phyloP scores from a whole-genome alignment of 2,113 vertebrate genomes.

The Ovis canadensis region DNA sequence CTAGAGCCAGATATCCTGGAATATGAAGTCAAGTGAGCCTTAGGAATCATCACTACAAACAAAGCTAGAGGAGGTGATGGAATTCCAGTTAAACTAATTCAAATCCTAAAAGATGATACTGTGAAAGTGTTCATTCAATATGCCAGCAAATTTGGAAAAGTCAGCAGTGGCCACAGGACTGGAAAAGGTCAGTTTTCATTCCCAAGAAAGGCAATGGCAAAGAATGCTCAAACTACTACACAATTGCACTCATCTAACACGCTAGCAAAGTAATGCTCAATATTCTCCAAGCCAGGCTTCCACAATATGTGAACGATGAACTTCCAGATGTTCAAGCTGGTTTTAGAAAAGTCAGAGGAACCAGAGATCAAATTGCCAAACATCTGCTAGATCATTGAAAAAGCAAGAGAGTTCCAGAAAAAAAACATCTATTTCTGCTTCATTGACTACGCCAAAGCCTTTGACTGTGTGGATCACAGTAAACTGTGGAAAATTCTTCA shows the following conservation, averaged over 20 bases:
- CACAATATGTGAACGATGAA: rapidly evolving
- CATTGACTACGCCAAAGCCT: rapidly evolving
- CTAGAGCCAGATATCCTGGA: background rate
- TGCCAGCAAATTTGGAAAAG: background rate
- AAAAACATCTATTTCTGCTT: background rate
- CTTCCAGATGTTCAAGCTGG: background rate
- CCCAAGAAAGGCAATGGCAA: background rate
- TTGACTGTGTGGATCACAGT: background rate
- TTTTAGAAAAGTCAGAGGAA: background rate
- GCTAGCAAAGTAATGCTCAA: background rate
- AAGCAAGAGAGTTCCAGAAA: background rate
- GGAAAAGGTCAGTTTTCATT: background rate
- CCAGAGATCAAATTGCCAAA: background rate
- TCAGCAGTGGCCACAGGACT: background rate
- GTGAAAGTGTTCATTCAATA: background rate
- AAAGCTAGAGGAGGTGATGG: background rate
- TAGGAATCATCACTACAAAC: background rate
- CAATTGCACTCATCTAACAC: background rate
- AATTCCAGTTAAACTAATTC: background rate
- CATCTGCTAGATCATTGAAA: rapidly evolving
- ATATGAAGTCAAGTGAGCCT: background rate
- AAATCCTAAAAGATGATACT: background rate
- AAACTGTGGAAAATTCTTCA: background rate
- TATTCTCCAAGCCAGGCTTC: background rate
- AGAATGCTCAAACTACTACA: background rate